These are phyloP conservation scores for Drosophila varians DNA, from an alignment of 1,140 invertebrate species.

Conservation along the genomic window DNA sequence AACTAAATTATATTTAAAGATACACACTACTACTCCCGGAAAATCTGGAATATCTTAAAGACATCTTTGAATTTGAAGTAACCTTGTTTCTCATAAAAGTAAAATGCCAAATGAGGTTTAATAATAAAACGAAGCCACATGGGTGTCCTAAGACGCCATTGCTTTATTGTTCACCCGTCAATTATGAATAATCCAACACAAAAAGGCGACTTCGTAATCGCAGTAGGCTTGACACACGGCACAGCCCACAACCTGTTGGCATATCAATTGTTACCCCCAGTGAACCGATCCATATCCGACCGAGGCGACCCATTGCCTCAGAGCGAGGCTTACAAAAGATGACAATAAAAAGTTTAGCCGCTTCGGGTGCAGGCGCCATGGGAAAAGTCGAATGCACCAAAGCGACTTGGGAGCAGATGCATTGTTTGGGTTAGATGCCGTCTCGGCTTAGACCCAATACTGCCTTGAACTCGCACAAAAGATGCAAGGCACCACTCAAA, in stretches of 20 bases:
- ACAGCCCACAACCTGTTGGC: conserved; percentile 36
- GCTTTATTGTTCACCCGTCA: neutral
- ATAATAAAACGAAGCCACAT: neutral
- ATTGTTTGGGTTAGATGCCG: conserved; percentile 15
- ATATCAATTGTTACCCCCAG: conserved; percentile 40
- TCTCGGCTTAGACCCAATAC: conserved; percentile 2
- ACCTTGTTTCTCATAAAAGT: neutral
- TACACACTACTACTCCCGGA: neutral
- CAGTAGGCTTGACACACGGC: conserved; percentile 20
- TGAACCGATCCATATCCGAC: conserved; percentile 33
- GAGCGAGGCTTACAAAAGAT: conserved; percentile 14
- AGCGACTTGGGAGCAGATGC: conserved; percentile 15
- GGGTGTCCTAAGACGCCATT: conserved; percentile 2
- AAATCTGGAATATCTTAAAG: neutral
- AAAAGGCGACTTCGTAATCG: conserved; percentile 33
- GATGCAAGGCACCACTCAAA: conserved; percentile 13
- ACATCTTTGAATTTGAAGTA: neutral
- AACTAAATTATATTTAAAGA: neutral
- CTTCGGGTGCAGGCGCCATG: conserved; percentile 38
- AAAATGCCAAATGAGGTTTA: neutral
- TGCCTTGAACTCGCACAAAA: conserved; percentile 40
- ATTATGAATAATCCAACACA: conserved; percentile 9
- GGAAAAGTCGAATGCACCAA: conserved; percentile 38
- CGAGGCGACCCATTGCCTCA: conserved; percentile 30
- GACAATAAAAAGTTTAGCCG: conserved; percentile 14